phyloP scores from a whole-genome alignment of 2,113 vertebrate genomes.

The Actinemys pallida region DNA sequence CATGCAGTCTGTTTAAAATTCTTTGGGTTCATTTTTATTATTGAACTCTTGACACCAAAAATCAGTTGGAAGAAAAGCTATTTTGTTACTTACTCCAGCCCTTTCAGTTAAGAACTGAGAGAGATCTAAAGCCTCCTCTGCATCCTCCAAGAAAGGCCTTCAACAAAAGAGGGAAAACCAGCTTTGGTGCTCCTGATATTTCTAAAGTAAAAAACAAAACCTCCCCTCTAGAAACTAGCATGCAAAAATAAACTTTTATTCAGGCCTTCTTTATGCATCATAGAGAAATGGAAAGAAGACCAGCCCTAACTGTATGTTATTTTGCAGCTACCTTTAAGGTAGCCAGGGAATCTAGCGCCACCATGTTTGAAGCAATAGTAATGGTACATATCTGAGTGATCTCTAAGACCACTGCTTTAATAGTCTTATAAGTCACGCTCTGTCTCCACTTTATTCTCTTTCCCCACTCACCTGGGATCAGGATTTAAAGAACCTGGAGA shows the following conservation, averaged over 20 bases:
- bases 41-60: rapidly evolving
- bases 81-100: neutral
- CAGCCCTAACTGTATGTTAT: neutral
- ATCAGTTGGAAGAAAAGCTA: neutral
- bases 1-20: neutral
- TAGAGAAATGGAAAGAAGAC: neutral
- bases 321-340: neutral
- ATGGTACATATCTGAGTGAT: neutral
- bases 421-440: neutral
- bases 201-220: neutral
- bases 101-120: neutral
- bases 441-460: neutral
- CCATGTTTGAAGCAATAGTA: neutral
- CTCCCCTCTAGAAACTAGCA: neutral
- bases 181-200: neutral
- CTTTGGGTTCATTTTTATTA: neutral
- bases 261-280: neutral
- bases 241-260: neutral
- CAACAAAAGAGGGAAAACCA: neutral
- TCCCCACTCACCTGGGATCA: neutral
- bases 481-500: neutral
- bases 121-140: neutral
- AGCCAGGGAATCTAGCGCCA: neutral
- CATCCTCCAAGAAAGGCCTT: neutral
- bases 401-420: neutral